Evolutionary conservation across 1,140 invertebrate species (phyloP).

Genomic region (Ceratina japonica): DNA sequence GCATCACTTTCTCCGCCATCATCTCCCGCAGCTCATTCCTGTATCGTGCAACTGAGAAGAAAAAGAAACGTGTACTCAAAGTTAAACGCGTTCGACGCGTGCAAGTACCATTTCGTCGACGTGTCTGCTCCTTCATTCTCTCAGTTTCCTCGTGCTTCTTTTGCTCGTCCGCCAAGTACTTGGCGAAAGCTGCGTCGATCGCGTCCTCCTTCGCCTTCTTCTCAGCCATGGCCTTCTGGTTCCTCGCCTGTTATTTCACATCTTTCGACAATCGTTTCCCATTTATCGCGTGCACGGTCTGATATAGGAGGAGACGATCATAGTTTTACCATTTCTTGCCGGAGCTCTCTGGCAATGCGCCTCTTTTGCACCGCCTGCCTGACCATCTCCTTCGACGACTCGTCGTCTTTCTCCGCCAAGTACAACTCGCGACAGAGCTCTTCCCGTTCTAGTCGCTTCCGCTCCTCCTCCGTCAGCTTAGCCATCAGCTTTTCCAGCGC

Average conservation of each 20-base stretch:
- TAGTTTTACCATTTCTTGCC: constrained; percentile 24
- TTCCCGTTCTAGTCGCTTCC: constrained; percentile 13
- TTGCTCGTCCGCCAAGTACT: constrained; percentile 17
- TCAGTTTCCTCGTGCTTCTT: not conserved
- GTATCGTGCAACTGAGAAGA: constrained; percentile 1
- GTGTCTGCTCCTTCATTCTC: not conserved
- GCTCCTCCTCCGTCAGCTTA: constrained; percentile 8
- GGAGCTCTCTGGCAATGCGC: not conserved
- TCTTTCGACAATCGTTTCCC: not conserved
- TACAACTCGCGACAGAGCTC: constrained; percentile 16
- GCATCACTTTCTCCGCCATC: not conserved
- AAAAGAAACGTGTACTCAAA: not conserved
- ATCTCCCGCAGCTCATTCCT: constrained; percentile 15
- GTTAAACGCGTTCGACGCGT: not conserved
- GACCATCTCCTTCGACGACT: no score
- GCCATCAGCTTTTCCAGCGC: not conserved
- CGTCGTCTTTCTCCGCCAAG: constrained; percentile 8
- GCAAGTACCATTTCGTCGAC: not conserved
- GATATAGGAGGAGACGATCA: not conserved
- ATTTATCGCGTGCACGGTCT: not conserved
- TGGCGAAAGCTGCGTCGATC: constrained; percentile 14
- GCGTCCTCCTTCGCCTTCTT: constrained; percentile 24
- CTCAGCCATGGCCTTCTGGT: not conserved
- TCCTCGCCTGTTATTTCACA: constrained; percentile 9
- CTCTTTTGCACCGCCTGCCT: constrained; percentile 2